A percentile compares a stretch with the other conserved stretches of the same genome.
phyloP scores from a whole-genome alignment of 2,113 vertebrate species.

The Cranoglanis bouderius region DNA sequence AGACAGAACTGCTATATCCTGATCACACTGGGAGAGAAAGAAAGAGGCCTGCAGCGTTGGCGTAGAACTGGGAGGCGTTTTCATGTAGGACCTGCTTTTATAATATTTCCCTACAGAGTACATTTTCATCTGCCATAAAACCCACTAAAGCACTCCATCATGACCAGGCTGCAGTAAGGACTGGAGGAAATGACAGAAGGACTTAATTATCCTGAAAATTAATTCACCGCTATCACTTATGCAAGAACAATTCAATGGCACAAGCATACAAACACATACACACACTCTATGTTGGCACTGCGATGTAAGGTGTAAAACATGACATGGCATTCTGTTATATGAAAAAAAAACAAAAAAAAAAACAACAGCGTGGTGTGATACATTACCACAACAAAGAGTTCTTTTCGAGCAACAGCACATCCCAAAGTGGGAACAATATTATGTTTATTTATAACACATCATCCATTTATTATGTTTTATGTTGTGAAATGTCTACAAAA shows the following conservation, averaged over 20 bases:
- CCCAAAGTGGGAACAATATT: not conserved
- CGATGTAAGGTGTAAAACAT: not conserved
- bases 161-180: slow-evolving; percentile 39
- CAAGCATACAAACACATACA: slow-evolving; percentile 23
- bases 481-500: not conserved
- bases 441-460: not conserved
- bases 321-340: slow-evolving; percentile 1
- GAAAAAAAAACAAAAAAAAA: slow-evolving; percentile 2
- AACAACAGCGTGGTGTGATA: not conserved
- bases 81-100: slow-evolving; percentile 52
- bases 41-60: slow-evolving; percentile 62
- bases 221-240: slow-evolving; percentile 67
- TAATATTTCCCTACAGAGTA: slow-evolving; percentile 56
- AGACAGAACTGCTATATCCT: slow-evolving; percentile 54
- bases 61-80: slow-evolving; percentile 55
- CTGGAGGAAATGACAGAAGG: slow-evolving; percentile 44
- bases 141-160: slow-evolving; percentile 51
- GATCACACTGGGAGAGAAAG: slow-evolving; percentile 43
- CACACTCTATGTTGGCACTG: not conserved
- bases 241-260: slow-evolving; percentile 69
- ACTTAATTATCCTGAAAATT: slow-evolving; percentile 75
- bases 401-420: not conserved
- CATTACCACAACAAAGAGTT: not conserved
- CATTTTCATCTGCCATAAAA: slow-evolving; percentile 44
- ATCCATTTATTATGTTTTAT: not conserved